Evolutionary conservation across 2,113 vertebrate species (phyloP), one percentile per base, ranked within the genome.

Genomic region (Protomyctophum bolini): DNA sequence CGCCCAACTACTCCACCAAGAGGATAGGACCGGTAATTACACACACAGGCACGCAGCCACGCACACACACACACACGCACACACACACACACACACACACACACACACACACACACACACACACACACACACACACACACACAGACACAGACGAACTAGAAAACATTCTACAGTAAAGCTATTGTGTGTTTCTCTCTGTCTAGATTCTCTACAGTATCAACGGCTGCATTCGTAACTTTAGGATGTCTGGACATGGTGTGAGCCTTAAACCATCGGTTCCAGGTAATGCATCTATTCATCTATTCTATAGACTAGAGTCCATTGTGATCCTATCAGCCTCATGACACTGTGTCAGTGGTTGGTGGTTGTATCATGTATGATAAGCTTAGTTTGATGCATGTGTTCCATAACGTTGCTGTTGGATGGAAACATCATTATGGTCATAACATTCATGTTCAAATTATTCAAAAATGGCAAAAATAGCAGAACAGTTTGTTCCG

Each of bases 141-240:
- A 61, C n/a, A 59, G 15, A 58, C 28, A 1, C 52, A 66, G 15
- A 41, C 46, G 55, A 7, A 68, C n/a, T 12, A 10, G 56, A 0
- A 55, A 28, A 33, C 45, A 68, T 14, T 14, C 45, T 41, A 41
- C 33, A 41, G 1, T 41, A 41, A 41, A 41, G 4, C 33, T 41
- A 41, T 41, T 59, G 28, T 59, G 8, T 46, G 7, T 29, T 8
- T 54, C 21, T 54, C 10, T 64, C 15, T 15, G 10, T 58, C 8
- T 73, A 99, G 97, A 94, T 99, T 70, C 88, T 95, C 55, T 92
- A 97, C 57, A 99, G 97, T 67, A 95, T 99, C 33, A 87, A 95
- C 0, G 98, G 95, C 52, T 99, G 97, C 59, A 91, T 98, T 28
- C 93, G 94, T 55, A 94, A 93, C 82, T 92, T 99, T 21, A 93